Conservation (phyloP, 2,113 vertebrate species). For the Xyliphius kryptos region DNA sequence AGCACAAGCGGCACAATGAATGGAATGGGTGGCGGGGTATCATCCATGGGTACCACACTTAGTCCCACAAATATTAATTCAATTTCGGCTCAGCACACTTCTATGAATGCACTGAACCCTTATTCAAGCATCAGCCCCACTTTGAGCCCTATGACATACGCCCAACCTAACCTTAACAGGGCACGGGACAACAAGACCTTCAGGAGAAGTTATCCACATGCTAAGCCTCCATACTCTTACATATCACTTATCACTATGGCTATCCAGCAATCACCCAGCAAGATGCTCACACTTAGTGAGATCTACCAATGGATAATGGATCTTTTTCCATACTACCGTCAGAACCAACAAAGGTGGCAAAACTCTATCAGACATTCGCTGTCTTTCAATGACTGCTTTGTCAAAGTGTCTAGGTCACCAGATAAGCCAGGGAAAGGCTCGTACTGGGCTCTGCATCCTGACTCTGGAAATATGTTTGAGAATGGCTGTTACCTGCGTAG, state of each 20-base stretch:
- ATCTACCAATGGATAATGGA: conserved; percentile 99
- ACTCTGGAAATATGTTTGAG: conserved; percentile 98
- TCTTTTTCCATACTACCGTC: conserved; percentile 91
- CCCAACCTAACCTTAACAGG: conserved; percentile 74
- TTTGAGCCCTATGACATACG: conserved; percentile 87
- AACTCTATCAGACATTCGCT: conserved; percentile 97
- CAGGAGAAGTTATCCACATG: conserved; percentile 91
- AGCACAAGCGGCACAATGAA: conserved; percentile 72
- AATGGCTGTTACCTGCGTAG: conserved; percentile 96
- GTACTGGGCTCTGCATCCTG: conserved; percentile 95
- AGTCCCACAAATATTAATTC: conserved; percentile 79
- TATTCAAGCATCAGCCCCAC: conserved; percentile 84
- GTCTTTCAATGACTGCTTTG: conserved; percentile 97
- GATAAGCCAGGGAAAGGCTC: conserved; percentile 98
- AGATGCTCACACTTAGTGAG: conserved; percentile 96
- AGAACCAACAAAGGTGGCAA: conserved; percentile 98
- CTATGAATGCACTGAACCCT: conserved; percentile 80
- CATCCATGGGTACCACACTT: conserved; percentile 79
- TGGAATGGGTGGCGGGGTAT: conserved; percentile 71
- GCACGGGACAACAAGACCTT: conserved; percentile 81
- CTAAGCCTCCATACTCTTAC: conserved; percentile 96
- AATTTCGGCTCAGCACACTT: conserved; percentile 77
- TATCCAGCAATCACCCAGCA: conserved; percentile 92
- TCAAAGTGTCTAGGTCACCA: conserved; percentile 93
- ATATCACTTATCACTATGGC: conserved; percentile 99